Conservation (phyloP, 2,797 vertebrate species). For the Neomorphus geoffroyi region DNA sequence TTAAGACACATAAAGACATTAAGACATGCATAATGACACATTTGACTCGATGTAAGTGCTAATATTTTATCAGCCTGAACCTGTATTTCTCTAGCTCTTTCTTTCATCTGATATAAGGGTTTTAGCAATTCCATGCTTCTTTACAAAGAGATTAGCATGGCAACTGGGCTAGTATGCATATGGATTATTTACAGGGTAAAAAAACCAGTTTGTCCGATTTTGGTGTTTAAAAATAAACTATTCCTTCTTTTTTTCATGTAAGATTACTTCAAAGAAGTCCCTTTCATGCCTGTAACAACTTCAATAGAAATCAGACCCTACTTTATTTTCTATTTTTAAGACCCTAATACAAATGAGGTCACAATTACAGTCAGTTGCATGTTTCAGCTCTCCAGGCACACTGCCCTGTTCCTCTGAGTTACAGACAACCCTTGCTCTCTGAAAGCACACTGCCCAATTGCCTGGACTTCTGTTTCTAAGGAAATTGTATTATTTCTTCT, state of each 20-base stretch:
- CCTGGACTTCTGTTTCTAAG: background rate
- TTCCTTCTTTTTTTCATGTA: background rate
- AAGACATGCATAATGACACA: background rate
- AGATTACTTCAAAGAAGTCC: background rate
- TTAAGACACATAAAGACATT: background rate
- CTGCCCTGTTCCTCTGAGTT: background rate
- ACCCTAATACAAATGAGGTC: background rate
- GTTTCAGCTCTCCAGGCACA: background rate
- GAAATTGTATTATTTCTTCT: conserved; percentile 3
- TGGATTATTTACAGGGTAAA: background rate
- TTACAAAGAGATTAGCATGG: background rate
- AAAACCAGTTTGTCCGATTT: background rate
- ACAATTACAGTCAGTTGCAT: background rate
- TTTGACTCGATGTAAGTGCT: background rate
- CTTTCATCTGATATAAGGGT: background rate
- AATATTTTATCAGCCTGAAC: background rate
- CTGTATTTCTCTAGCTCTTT: background rate
- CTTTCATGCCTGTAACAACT: background rate
- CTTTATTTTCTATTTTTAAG: background rate
- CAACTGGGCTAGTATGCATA: background rate
- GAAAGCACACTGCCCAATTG: background rate
- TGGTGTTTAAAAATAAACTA: background rate
- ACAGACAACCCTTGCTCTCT: background rate
- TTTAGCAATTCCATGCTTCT: background rate
- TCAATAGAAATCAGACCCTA: background rate